phyloP scores from a whole-genome alignment of 2,888 invertebrate genomes.

The Miltochrista miniata region DNA sequence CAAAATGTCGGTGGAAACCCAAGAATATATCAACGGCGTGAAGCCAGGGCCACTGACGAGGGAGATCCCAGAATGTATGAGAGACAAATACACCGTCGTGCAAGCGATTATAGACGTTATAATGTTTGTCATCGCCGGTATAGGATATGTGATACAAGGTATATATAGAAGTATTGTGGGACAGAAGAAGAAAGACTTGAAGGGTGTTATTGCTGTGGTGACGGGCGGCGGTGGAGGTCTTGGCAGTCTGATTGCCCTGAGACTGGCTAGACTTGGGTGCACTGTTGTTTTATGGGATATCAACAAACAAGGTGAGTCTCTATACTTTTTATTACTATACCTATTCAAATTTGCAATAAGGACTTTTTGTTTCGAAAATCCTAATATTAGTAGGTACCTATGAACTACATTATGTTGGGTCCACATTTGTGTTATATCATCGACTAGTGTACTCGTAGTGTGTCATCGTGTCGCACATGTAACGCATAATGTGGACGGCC shows the following conservation, averaged over 20 bases:
- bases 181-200: slow-evolving; percentile 86
- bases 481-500: too few species aligned
- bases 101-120: slow-evolving; percentile 83
- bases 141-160: slow-evolving; percentile 80
- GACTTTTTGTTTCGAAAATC: too few species aligned
- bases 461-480: too few species aligned
- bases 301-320: slow-evolving; percentile 88
- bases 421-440: too few species aligned
- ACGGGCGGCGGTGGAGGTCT: slow-evolving; percentile 96
- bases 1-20: slow-evolving; percentile 64
- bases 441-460: too few species aligned
- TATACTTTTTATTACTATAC: background rate
- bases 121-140: slow-evolving; percentile 76
- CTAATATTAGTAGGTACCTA: too few species aligned
- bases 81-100: slow-evolving; percentile 77
- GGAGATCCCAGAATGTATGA: slow-evolving; percentile 78
- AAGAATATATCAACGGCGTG: slow-evolving; percentile 73
- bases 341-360: too few species aligned
- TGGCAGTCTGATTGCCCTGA: slow-evolving; percentile 89
- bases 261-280: slow-evolving; percentile 90
- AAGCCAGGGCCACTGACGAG: slow-evolving; percentile 72
- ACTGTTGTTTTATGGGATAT: slow-evolving; percentile 96
- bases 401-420: too few species aligned
- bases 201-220: slow-evolving; percentile 91
- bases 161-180: slow-evolving; percentile 85